These are phyloP conservation scores for Physeter macrocephalus DNA, from an alignment of 2,113 vertebrate species.

Conservation along the genomic window DNA sequence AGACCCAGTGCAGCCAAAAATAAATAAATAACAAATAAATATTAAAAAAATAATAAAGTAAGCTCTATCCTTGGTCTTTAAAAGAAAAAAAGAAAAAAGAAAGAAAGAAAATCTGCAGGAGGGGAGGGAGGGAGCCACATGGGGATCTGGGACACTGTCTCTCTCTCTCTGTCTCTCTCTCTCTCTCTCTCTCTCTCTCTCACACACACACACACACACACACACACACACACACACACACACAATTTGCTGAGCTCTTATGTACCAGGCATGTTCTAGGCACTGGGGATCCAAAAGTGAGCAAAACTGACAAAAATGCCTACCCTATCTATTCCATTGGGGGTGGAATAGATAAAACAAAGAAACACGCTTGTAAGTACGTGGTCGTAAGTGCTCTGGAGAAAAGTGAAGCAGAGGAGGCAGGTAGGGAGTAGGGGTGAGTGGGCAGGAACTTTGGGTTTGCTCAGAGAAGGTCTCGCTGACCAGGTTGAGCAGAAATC, in stretches of 20 bases:
- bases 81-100: too few relatives aligned
- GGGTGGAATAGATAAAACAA: background rate
- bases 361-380: background rate
- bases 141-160: too few relatives aligned
- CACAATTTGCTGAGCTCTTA: background rate
- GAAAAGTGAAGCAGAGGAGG: background rate
- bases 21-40: too few relatives aligned
- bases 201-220: too few relatives aligned
- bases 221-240: background rate
- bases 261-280: background rate
- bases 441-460: background rate
- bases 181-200: too few relatives aligned
- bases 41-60: too few relatives aligned
- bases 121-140: background rate
- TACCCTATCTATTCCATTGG: background rate
- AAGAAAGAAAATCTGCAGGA: background rate
- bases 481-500: background rate
- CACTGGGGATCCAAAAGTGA: background rate
- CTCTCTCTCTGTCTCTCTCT: background rate
- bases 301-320: background rate
- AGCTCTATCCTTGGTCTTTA: too few relatives aligned
- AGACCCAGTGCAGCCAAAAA: too few relatives aligned
- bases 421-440: background rate
- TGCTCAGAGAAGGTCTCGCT: background rate
- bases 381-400: background rate